Evolutionary conservation across 2,888 invertebrate species (phyloP).

Genomic region (Trachelus tabidus): DNA sequence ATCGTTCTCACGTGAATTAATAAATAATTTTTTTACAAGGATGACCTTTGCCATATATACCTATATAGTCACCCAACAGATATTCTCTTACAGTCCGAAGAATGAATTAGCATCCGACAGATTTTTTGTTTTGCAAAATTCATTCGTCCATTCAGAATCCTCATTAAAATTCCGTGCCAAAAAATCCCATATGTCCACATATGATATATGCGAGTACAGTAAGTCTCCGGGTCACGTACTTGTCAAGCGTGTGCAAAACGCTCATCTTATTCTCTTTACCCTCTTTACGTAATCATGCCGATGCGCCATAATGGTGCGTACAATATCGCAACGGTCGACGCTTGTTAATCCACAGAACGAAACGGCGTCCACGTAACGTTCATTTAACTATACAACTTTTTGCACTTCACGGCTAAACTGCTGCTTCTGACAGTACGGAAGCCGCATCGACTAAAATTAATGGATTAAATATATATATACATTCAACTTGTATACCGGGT

Average conservation of each 20-base stretch:
- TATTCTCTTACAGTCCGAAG: not conserved
- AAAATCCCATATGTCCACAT: not conserved
- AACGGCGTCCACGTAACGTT: constrained; percentile 16
- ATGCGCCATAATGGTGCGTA: not conserved
- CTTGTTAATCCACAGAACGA: constrained; percentile 1
- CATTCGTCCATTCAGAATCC: not conserved
- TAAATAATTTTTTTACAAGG: not conserved
- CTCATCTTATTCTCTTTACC: constrained; percentile 1
- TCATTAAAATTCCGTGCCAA: not conserved
- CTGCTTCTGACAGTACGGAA: constrained; percentile 41
- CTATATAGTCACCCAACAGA: not conserved
- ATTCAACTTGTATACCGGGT: not conserved
- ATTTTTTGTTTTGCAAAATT: not conserved
- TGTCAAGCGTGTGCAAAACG: not conserved
- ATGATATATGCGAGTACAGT: not conserved
- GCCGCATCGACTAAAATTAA: constrained; percentile 45
- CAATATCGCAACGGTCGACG: constrained; percentile 1
- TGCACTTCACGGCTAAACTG: constrained; percentile 34
- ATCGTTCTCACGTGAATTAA: not conserved
- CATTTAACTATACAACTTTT: constrained; percentile 40
- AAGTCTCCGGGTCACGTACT: not conserved
- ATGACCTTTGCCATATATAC: not conserved
- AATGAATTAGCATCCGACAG: not conserved
- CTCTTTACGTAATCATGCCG: not conserved
- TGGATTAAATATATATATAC: constrained; percentile 32